Conservation (phyloP, 2,113 vertebrate genomes). For the Crotophaga sulcirostris region DNA sequence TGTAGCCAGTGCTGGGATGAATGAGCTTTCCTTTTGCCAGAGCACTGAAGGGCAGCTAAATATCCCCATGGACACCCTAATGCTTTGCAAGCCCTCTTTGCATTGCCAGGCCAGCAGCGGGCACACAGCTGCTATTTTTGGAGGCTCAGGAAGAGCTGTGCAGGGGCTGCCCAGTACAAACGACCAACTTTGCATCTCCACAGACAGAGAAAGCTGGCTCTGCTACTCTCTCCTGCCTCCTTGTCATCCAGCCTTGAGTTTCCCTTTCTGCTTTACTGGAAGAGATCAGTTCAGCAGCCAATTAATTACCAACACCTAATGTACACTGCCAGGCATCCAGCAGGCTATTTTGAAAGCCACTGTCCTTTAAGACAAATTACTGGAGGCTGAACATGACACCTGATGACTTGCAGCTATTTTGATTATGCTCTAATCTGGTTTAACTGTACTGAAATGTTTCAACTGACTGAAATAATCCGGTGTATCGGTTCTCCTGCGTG, state of each 20-base stretch:
- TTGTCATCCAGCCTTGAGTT: neutral
- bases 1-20: neutral
- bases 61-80: neutral
- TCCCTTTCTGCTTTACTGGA: conserved; percentile 19
- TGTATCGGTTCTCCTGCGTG: neutral
- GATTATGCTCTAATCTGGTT: neutral
- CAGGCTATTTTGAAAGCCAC: conserved; percentile 9
- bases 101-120: neutral
- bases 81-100: neutral
- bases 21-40: neutral
- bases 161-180: neutral
- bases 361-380: neutral
- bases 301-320: conserved; percentile 39
- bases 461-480: neutral
- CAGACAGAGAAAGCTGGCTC: neutral
- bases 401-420: conserved; percentile 24
- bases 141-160: neutral
- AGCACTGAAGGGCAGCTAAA: neutral
- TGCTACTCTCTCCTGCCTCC: accelerated
- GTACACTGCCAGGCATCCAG: neutral
- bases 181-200: neutral
- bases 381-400: neutral
- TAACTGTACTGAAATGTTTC: neutral
- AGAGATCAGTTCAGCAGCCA: conserved; percentile 39
- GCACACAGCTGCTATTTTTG: neutral